A percentile compares a stretch with the other conserved stretches of the same genome.
phyloP scores from a whole-genome alignment of 2,113 vertebrate species.

The Mormyrus iriodes region DNA sequence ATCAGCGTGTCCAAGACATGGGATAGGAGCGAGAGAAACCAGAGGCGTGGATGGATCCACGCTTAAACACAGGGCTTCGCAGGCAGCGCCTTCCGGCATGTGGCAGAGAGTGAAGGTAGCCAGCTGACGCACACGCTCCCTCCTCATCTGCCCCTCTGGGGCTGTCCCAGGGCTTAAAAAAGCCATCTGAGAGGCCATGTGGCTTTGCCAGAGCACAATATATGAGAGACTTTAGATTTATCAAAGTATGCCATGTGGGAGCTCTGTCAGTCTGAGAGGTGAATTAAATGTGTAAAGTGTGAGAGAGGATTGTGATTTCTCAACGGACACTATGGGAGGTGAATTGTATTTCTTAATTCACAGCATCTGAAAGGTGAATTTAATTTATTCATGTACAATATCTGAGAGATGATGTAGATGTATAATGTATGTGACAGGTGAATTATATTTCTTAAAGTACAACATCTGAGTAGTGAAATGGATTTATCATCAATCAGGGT shows the following conservation, averaged over 20 bases:
- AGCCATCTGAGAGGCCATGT: conserved; percentile 35
- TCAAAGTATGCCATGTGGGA: not conserved
- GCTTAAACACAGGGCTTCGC: conserved; percentile 48
- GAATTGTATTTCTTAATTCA: not conserved
- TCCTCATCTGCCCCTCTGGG: conserved; percentile 37
- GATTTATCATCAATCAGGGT: not conserved
- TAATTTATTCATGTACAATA: no score
- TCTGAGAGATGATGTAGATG: no score
- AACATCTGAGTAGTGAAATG: not conserved
- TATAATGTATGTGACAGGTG: no score
- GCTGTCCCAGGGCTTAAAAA: not conserved
- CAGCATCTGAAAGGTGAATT: no score
- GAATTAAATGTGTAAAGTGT: not conserved
- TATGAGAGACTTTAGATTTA: not conserved
- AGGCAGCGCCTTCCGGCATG: conserved; percentile 53
- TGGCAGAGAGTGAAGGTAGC: conserved; percentile 46
- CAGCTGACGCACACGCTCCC: conserved; percentile 47
- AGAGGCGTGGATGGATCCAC: conserved; percentile 36
- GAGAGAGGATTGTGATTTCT: not conserved
- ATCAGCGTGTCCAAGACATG: conserved; percentile 34
- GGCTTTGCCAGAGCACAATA: conserved; percentile 22
- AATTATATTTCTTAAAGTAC: not conserved
- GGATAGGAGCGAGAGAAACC: conserved; percentile 23
- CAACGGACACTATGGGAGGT: not conserved
- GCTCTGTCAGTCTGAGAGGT: not conserved